Percentiles rank a stretch among this genome's conserved stretches.
These are phyloP conservation scores for Lordiphosa mommai DNA, from an alignment of 1,140 invertebrate species.

Conservation along the genomic window DNA sequence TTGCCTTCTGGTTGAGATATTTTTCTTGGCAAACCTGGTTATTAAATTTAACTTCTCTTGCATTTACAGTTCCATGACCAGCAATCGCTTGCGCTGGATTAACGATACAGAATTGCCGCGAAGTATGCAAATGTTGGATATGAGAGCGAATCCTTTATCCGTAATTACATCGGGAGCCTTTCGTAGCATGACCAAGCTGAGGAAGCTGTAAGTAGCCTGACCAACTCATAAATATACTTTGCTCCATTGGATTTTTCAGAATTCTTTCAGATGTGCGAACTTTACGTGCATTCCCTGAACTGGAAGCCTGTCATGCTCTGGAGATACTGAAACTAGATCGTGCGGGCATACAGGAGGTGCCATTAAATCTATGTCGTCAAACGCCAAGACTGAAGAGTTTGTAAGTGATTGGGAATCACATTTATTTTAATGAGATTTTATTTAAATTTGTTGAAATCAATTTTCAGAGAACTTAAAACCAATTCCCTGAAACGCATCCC, in stretches of 20 bases:
- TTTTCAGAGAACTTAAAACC: slow-evolving; percentile 90
- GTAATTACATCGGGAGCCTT: slow-evolving; percentile 84
- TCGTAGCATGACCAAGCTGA: slow-evolving; percentile 83
- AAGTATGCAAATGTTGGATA: slow-evolving; percentile 84
- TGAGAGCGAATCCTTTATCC: slow-evolving; percentile 86
- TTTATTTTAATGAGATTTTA: background rate
- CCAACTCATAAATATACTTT: background rate
- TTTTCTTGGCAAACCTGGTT: slow-evolving; percentile 45
- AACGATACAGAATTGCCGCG: slow-evolving; percentile 83
- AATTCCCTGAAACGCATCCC: slow-evolving; percentile 88
- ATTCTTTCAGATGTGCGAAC: slow-evolving; percentile 91
- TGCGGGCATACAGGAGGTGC: slow-evolving; percentile 86
- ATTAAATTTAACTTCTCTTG: slow-evolving; percentile 19
- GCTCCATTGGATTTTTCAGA: slow-evolving; percentile 81
- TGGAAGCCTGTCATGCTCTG: slow-evolving; percentile 88
- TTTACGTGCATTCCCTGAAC: slow-evolving; percentile 88
- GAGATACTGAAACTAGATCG: slow-evolving; percentile 91
- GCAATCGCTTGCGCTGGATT: slow-evolving; percentile 85
- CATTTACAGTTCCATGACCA: slow-evolving; percentile 82
- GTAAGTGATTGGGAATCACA: slow-evolving; percentile 83
- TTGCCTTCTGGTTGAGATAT: slow-evolving; percentile 55
- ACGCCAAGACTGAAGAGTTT: slow-evolving; percentile 90
- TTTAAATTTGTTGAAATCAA: background rate
- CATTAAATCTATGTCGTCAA: slow-evolving; percentile 87
- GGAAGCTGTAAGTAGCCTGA: slow-evolving; percentile 85